Conservation (phyloP, 2,888 invertebrate species). For the Steinernema carpocapsae region DNA sequence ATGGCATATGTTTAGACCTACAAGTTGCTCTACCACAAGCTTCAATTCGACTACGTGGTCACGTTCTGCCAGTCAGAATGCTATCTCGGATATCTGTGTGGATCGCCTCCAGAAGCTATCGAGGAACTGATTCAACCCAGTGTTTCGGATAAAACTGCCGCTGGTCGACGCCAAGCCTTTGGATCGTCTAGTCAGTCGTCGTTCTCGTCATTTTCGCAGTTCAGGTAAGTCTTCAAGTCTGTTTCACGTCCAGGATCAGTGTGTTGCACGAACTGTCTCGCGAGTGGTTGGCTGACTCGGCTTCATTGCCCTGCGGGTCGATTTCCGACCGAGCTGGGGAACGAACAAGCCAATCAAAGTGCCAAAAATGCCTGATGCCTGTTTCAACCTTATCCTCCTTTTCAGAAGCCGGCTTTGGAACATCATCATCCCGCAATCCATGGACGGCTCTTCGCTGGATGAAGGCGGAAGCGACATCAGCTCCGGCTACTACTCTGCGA, state of each 20-base stretch:
- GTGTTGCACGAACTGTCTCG: no score
- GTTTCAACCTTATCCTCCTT: no score
- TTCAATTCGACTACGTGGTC: constrained; percentile 60
- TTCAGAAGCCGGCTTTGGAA: constrained; percentile 40
- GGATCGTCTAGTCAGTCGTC: neutral
- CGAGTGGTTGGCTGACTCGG: no score
- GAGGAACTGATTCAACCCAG: constrained; percentile 53
- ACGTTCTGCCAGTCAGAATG: constrained; percentile 67
- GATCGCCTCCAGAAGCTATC: constrained; percentile 59
- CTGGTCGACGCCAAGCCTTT: neutral
- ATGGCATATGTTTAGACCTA: constrained; percentile 52
- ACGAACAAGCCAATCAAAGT: no score
- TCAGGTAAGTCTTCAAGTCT: constrained; percentile 39
- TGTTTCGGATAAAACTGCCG: constrained; percentile 25
- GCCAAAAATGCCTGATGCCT: no score
- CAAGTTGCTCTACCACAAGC: constrained; percentile 59
- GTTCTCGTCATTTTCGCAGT: constrained; percentile 47
- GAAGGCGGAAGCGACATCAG: constrained; percentile 14
- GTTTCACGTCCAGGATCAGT: no score
- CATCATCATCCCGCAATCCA: neutral
- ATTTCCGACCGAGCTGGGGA: no score
- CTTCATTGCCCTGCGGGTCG: no score
- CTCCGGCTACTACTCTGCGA: constrained; percentile 4
- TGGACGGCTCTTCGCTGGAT: neutral
- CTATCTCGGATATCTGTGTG: constrained; percentile 64